Base-by-base conservation (phyloP, 2,888 invertebrate genomes). In the Elegia similella region DNA sequence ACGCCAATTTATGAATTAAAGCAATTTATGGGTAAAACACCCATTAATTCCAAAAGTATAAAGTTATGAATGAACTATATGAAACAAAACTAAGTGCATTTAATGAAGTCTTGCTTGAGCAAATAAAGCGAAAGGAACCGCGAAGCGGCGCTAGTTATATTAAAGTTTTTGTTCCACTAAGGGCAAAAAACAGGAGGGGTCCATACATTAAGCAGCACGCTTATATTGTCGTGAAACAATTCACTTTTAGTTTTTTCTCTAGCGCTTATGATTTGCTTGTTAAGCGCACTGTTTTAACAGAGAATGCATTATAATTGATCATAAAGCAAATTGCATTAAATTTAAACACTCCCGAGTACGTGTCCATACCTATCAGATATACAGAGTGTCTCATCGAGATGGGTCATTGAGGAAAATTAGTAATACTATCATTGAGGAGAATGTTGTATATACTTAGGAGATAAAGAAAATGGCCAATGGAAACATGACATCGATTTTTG, bases 161-260 rank as follows among this genome's bases (percentile, higher is more conserved):
- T 30, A 29, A 43, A 10, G 29, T 54, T 54, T 54, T 44, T 30
- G 10, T 30, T 15, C 15, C 43, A 23, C n/a, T n/a, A 12, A 17
- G 15, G 47, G 47, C 34, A 55, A 55, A 55, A 55, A 38, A 29
- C 10, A 42, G 29, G 15, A 38, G 42, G 55, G 46, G 47, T 47
- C 47, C 55, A 55, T 47, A 47, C 38, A 47, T 47, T 47, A 55
- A 23, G 55, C 34, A 47, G 47, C 55, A 47, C 47, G 47, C 55
- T 55, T 55, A 47, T 47, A 55, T 54, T 54, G 53, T 55, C 55
- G 42, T 47, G 55, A 55, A 47, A 47, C 34, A 55, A 47, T 55
- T 47, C 38, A 55, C 46, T 55, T 42, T 47, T 29, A 29, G 15
- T 55, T 55, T 55, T 55, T 55, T 55, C 23, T 32, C 16, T 47